Conservation (phyloP, 2,797 vertebrate species). For the Squalus acanthias region DNA sequence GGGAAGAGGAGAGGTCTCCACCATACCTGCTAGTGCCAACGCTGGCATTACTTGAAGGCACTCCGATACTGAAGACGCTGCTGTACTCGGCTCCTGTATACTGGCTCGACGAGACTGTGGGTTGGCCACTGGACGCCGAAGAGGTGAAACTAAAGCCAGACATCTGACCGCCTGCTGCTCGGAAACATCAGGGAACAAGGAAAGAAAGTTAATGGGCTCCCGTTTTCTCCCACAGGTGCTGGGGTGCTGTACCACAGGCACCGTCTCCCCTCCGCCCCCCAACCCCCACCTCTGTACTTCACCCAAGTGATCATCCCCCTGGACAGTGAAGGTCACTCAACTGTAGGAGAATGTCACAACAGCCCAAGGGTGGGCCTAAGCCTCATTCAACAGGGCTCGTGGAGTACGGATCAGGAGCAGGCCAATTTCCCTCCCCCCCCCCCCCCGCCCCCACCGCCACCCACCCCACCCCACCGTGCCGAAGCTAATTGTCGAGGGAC, state of each 20-base stretch:
- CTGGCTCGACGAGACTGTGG: not conserved
- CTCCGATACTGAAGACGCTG: conserved; percentile 23
- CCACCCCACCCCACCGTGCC: not conserved
- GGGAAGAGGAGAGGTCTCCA: not conserved
- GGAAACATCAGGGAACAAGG: not conserved
- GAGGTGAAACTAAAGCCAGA: conserved; percentile 22
- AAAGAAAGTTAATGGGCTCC: not conserved
- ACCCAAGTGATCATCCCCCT: not conserved
- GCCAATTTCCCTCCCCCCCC: no score
- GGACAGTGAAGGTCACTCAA: not conserved
- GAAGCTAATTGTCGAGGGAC: not conserved
- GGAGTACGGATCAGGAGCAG: not conserved
- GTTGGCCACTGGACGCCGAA: not conserved
- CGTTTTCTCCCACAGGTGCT: not conserved
- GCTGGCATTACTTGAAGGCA: conserved; percentile 28
- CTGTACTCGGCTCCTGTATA: not conserved
- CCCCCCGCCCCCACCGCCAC: no score
- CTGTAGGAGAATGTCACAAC: not conserved
- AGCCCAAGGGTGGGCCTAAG: not conserved
- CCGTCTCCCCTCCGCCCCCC: not conserved
- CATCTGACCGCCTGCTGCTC: conserved; percentile 26
- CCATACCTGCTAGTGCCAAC: conserved; percentile 7
- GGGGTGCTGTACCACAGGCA: not conserved
- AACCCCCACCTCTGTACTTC: not conserved
- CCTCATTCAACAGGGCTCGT: no score